Base-by-base conservation (phyloP, 2,797 vertebrate species). In the Trichosurus vulpecula region DNA sequence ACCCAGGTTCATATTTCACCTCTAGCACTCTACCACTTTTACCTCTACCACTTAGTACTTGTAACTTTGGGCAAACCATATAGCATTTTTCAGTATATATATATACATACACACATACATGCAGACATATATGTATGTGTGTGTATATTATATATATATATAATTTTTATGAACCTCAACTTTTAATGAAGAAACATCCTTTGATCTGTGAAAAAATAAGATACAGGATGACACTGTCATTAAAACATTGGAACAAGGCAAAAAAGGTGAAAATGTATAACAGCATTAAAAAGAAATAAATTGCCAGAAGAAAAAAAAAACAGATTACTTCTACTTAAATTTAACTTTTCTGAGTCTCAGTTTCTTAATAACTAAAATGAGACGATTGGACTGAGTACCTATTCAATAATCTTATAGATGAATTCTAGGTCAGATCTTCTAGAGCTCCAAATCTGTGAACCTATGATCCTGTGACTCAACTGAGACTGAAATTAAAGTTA, bases 241-340 rank as follows among this genome's bases (percentile, higher is more conserved):
- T 93, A 66, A 31, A 94, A 90, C 25, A 61, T 6, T 92, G 53
- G 91, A 90, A 25, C 61, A 74, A 41, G 35, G 6, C n/a, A 74
- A 74, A 53, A 56, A 27, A 56, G 9, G 54, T 94, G 90, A 95
- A 95, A 94, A 74, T 54, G 58, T 25, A 53, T 35, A 92, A 93
- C 35, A 30, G 58, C 87, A 90, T 95, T 94, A 94, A 52, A 87
- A 91, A 41, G 47, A 51, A 90, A 74, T 41, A 54, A 61, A 55
- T 94, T 54, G 81, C 90, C 81, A 54, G 12, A 56, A 25, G 96
- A 52, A 90, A n/a, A 29, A 41, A 81, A 47, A 16, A 8, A 8
- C 2, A 81, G 19, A 41, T 81, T 47, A 27, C 3, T 87, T 10
- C 41, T 87, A 3, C 41, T 87, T 87, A 87, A 47, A 87, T 87